Evolutionary conservation across 2,888 invertebrate genomes (phyloP), one percentile per base, ranked within the genome.

Genomic region (Trachelus troglodyta): DNA sequence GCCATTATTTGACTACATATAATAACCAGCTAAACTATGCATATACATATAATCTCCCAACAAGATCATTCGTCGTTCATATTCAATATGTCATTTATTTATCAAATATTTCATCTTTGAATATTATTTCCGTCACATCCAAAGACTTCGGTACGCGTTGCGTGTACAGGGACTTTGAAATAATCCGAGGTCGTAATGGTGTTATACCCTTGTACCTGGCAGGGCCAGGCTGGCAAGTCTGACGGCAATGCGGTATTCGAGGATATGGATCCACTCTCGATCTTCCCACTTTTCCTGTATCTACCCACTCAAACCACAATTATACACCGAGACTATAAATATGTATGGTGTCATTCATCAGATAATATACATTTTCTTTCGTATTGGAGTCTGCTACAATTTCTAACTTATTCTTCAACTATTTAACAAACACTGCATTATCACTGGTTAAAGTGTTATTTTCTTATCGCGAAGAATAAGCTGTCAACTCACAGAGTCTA

Each of bases 221-320:
- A 37, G 78, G 77, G 75, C 75, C 79, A 80, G 79, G 81, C 75
- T 75, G 76, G 33, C 68, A 75, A 75, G 75, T 77, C 75, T 75
- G 69, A 80, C 79, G 80, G 56, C 83, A 81, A 79, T 83, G 83
- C 84, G 75, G 83, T 77, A 80, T 73, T 79, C 78, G 75, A 75
- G 69, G 69, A 76, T 23, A 34, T 69, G 68, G 56, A 56, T 56
- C 56, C 23, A 56, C 56, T 56, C 56, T 56, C 56, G 56, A 56
- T 56, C 23, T 56, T 56, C 23, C 56, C 56, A 56, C 23, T 15
- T 23, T 56, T 56, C 9, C 23, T 15, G 9, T 56, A 56, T 56
- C 23, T 56, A 56, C 56, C 56, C 23, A 56, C 56, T 56, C 56
- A 23, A 56, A 56, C 9, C 23, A 23, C 56, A 56, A 56, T 56